Percentiles rank a stretch among this genome's conserved stretches.
Conservation (phyloP, 2,888 invertebrate genomes). For the Ennomos fuscantarius region DNA sequence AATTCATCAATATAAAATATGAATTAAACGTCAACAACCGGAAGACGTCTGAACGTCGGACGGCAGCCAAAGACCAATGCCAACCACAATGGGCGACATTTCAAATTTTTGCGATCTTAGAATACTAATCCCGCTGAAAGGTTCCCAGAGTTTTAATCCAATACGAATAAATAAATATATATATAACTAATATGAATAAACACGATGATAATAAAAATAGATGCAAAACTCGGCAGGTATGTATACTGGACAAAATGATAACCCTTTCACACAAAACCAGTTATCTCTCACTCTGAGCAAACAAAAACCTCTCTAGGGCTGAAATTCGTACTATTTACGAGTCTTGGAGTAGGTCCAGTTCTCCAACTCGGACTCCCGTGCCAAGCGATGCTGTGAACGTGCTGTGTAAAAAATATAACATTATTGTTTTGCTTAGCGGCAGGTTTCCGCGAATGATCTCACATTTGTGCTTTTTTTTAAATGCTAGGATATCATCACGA, state of each 20-base stretch:
- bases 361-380: conserved; percentile 20
- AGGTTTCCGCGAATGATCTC: no score
- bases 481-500: no score
- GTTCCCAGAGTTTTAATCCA: conserved; percentile 26
- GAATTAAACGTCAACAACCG: no score
- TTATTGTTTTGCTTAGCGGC: neutral
- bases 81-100: conserved; percentile 35
- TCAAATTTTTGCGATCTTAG: conserved; percentile 43
- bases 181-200: neutral
- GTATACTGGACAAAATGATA: no score
- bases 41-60: no score
- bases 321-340: conserved; percentile 50
- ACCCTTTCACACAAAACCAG: neutral
- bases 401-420: conserved; percentile 14
- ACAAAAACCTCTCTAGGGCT: conserved; percentile 20
- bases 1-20: no score
- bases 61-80: conserved; percentile 22
- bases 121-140: conserved; percentile 50
- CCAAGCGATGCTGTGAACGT: conserved; percentile 11
- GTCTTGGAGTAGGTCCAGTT: conserved; percentile 53
- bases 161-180: conserved; percentile 1
- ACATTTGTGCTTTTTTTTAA: no score
- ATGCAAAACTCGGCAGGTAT: neutral
- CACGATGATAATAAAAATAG: neutral
- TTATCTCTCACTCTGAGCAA: conserved; percentile 2